These are phyloP conservation scores for Alectura lathami DNA, from an alignment of 2,113 vertebrate genomes.

Conservation along the genomic window DNA sequence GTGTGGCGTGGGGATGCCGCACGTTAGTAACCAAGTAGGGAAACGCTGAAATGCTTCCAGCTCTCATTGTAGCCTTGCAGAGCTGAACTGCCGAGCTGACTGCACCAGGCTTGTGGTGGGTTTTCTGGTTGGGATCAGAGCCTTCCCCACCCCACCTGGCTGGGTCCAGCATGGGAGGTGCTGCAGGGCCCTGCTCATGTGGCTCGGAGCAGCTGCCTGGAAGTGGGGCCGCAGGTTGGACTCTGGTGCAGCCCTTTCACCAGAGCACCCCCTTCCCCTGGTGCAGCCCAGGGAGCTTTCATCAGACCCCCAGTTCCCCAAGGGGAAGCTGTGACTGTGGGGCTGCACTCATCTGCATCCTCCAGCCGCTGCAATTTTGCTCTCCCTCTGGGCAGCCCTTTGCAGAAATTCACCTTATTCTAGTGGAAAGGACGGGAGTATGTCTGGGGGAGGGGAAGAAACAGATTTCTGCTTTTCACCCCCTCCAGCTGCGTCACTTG, in stretches of 20 bases:
- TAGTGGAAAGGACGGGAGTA: background rate
- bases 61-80: background rate
- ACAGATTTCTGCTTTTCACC: background rate
- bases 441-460: background rate
- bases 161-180: background rate
- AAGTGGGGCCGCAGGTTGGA: background rate
- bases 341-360: background rate
- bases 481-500: no score
- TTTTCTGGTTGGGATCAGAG: background rate
- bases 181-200: background rate
- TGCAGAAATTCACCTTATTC: background rate
- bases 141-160: background rate
- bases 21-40: background rate
- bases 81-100: background rate
- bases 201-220: background rate
- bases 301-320: background rate
- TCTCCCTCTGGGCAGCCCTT: background rate
- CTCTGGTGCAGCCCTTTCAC: background rate
- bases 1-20: background rate
- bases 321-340: background rate
- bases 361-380: fast-evolving
- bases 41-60: background rate
- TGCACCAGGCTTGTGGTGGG: background rate
- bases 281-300: background rate
- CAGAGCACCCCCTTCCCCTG: no score